These are phyloP conservation scores for Caretta caretta DNA, from an alignment of 2,113 vertebrate species.

Conservation along the genomic window DNA sequence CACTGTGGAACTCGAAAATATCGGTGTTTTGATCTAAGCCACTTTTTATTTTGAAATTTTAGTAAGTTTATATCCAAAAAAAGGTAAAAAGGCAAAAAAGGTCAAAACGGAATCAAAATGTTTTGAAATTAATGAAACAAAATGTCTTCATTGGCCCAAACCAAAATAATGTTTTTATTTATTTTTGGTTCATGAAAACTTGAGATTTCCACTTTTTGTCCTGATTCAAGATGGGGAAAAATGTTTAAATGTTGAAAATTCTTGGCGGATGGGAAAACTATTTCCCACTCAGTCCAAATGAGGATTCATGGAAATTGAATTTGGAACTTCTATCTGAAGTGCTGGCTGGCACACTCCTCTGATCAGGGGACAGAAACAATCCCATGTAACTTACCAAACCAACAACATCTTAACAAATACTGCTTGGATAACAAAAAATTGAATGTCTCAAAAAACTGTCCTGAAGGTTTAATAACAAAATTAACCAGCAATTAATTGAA, in stretches of 20 bases:
- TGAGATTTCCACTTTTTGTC: background rate
- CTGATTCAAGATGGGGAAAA: background rate
- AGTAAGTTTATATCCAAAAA: background rate
- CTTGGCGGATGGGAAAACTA: background rate
- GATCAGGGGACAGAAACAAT: too few relatives aligned
- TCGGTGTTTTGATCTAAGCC: background rate
- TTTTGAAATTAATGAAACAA: background rate
- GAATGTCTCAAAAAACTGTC: background rate
- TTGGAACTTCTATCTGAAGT: background rate
- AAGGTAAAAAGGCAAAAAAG: background rate
- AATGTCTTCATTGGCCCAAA: background rate
- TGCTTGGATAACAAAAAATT: background rate
- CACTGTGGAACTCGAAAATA: background rate
- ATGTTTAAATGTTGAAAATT: background rate
- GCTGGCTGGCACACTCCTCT: background rate
- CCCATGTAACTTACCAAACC: fast-evolving
- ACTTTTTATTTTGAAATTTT: background rate
- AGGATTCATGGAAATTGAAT: background rate
- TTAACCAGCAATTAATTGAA: background rate
- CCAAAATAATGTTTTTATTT: background rate
- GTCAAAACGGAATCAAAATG: background rate
- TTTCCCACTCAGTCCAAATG: background rate
- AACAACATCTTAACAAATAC: background rate
- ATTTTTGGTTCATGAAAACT: background rate
- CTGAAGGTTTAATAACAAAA: background rate